phyloP scores from a whole-genome alignment of 2,888 invertebrate genomes.

The Heliconius aoede region DNA sequence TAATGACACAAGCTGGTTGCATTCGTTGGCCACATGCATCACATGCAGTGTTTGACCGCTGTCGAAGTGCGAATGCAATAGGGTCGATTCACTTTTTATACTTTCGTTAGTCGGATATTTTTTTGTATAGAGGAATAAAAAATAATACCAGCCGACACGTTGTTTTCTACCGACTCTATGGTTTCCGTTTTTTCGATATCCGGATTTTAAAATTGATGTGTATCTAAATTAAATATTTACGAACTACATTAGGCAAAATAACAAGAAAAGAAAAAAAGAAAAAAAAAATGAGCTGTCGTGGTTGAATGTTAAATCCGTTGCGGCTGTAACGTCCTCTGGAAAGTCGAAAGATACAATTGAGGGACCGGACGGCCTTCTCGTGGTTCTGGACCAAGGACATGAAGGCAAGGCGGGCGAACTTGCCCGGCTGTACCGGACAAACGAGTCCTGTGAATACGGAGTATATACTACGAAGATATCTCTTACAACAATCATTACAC shows the following conservation, averaged over 20 bases:
- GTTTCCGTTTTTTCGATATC: conserved; percentile 70
- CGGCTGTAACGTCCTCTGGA: conserved; percentile 50
- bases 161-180: conserved; percentile 77
- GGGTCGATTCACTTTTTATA: conserved; percentile 65
- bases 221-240: conserved; percentile 12
- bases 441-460: conserved; percentile 54
- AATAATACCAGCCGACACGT: conserved; percentile 62
- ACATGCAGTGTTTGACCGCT: conserved; percentile 75
- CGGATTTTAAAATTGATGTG: conserved; percentile 58
- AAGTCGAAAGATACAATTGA: conserved; percentile 53
- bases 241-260: neutral
- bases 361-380: conserved; percentile 65
- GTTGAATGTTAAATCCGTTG: neutral
- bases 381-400: conserved; percentile 64
- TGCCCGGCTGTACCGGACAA: conserved; percentile 56
- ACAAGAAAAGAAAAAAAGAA: neutral
- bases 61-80: conserved; percentile 49
- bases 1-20: conserved; percentile 58
- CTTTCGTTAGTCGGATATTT: conserved; percentile 63
- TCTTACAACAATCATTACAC: conserved; percentile 11
- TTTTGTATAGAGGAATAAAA: conserved; percentile 56
- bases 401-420: conserved; percentile 66
- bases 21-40: conserved; percentile 81
- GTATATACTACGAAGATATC: conserved; percentile 16
- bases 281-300: neutral